phyloP scores from a whole-genome alignment of 2,888 invertebrate species.

The Villa cingulata region DNA sequence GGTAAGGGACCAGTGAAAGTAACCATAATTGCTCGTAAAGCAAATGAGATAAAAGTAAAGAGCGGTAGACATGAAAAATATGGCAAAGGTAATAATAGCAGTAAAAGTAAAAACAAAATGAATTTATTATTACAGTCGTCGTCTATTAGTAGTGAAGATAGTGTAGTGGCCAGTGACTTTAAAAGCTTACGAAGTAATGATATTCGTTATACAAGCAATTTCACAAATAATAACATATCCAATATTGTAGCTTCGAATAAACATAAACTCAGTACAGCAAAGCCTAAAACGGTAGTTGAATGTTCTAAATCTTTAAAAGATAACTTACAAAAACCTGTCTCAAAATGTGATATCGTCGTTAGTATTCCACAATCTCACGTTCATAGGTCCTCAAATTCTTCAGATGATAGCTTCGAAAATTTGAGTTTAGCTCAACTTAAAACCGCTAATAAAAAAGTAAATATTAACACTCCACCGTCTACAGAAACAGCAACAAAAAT shows the following conservation, averaged over 20 bases:
- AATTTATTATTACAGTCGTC: neutral
- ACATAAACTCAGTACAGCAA: neutral
- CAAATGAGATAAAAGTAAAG: slow-evolving; percentile 14
- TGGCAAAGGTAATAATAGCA: neutral
- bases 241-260: neutral
- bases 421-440: slow-evolving; percentile 25
- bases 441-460: slow-evolving; percentile 29
- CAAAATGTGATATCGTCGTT: slow-evolving; percentile 29
- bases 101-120: neutral
- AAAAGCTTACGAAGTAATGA: slow-evolving; percentile 35
- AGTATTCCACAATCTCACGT: slow-evolving; percentile 32
- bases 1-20: slow-evolving; percentile 22
- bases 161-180: slow-evolving; percentile 21
- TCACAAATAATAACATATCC: slow-evolving; percentile 18
- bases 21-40: slow-evolving; percentile 19
- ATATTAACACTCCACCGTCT: slow-evolving; percentile 7
- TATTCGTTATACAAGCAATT: slow-evolving; percentile 27
- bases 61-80: neutral
- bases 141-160: neutral
- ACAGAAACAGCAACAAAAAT: neutral
- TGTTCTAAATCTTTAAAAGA: neutral
- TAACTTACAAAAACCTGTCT: slow-evolving; percentile 7
- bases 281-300: neutral
- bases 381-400: slow-evolving; percentile 20
- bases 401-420: slow-evolving; percentile 27